Evolutionary conservation across 1,140 invertebrate genomes (phyloP).

Genomic region (Apis cerana): DNA sequence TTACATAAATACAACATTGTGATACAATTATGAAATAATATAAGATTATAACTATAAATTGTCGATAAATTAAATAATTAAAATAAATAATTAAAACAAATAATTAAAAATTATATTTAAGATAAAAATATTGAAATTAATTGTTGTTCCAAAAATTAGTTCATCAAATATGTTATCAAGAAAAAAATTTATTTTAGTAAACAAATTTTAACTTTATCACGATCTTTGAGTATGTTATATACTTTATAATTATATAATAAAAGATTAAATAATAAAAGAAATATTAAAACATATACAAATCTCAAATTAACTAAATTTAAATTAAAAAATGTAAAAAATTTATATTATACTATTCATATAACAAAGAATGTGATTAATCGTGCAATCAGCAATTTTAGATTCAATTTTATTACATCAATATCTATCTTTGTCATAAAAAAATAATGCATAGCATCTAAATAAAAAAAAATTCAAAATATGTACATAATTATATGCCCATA

Average conservation of each 20-base stretch:
- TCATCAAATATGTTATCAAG: not conserved
- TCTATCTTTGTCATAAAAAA: slow-evolving; percentile 29
- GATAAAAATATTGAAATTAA: not conserved
- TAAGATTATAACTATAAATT: not conserved
- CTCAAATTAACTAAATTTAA: slow-evolving; percentile 13
- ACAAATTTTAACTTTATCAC: slow-evolving; percentile 38
- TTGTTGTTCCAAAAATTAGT: not conserved
- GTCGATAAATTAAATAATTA: not conserved
- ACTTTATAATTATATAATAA: not conserved
- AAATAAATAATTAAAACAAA: no score
- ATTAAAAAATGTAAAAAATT: not conserved
- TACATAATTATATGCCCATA: slow-evolving; percentile 45
- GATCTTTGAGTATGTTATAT: not conserved
- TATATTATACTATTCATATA: not conserved
- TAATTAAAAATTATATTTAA: not conserved
- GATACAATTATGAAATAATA: not conserved
- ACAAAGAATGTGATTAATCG: slow-evolving; percentile 10
- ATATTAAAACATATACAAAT: not conserved
- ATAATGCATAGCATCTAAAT: slow-evolving; percentile 8
- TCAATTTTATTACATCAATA: not conserved
- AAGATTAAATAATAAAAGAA: not conserved
- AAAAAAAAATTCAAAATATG: slow-evolving; percentile 12
- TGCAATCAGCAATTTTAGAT: slow-evolving; percentile 6
- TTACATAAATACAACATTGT: not conserved
- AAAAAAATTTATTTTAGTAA: slow-evolving; percentile 34